Percentiles rank a stretch among this genome's conserved stretches.
These are phyloP conservation scores for Apoda limacodes DNA, from an alignment of 2,888 invertebrate species.

Conservation along the genomic window DNA sequence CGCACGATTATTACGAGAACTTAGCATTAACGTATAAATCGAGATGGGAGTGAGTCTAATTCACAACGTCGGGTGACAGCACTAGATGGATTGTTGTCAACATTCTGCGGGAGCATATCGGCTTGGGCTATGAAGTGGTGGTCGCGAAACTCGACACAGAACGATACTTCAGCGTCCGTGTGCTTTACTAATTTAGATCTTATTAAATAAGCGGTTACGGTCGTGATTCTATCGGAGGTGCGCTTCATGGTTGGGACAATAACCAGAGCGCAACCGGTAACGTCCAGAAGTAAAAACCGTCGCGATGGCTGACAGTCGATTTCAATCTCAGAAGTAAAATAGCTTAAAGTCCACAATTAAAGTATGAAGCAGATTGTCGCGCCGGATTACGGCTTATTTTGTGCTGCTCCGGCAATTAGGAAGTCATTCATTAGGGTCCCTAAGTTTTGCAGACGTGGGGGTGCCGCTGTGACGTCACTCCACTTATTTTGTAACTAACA, in stretches of 20 bases:
- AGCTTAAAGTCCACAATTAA: conserved; percentile 60
- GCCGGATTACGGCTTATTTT: conserved; percentile 61
- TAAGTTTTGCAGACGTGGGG: conserved; percentile 69
- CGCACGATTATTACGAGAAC: conserved; percentile 28
- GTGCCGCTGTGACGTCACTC: conserved; percentile 57
- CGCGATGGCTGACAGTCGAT: conserved; percentile 51
- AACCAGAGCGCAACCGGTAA: conserved; percentile 24
- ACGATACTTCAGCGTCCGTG: no score
- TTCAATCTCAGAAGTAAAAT: conserved; percentile 52
- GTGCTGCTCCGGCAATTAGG: conserved; percentile 67
- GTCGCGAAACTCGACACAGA: conserved; percentile 15
- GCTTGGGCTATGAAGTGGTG: conserved; percentile 44
- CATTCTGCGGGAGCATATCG: conserved; percentile 63
- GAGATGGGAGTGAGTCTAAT: conserved; percentile 64
- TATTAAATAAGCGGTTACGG: no score
- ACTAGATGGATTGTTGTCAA: conserved; percentile 65
- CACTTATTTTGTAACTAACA: conserved; percentile 46
- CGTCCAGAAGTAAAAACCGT: conserved; percentile 41
- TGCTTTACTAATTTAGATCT: no score
- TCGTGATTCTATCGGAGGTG: no score
- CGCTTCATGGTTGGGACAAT: no score
- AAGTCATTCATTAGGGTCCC: conserved; percentile 69
- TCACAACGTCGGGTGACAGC: conserved; percentile 61
- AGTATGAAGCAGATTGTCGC: conserved; percentile 38
- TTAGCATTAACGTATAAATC: conserved; percentile 53